phyloP scores from a whole-genome alignment of 2,797 vertebrate genomes.

The Eospalax fontanierii region DNA sequence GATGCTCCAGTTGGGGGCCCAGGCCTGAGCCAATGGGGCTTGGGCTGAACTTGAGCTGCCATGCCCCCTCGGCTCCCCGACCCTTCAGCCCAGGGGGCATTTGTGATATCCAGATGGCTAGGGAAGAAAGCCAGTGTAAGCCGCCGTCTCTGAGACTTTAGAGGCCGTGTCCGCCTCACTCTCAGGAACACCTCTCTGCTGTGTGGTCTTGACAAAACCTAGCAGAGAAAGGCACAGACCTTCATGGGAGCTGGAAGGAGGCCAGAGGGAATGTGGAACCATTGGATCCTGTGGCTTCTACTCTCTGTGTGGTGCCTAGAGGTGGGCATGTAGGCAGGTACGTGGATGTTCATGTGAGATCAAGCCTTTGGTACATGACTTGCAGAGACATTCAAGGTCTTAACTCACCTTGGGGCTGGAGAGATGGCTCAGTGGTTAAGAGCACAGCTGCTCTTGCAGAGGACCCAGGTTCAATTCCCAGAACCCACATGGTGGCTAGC shows the following conservation, averaged over 20 bases:
- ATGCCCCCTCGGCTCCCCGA: not conserved
- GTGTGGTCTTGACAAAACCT: not conserved
- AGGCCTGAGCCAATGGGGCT: accelerated
- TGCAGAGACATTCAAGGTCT: too few relatives aligned
- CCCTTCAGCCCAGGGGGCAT: too few relatives aligned
- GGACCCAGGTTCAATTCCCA: too few relatives aligned
- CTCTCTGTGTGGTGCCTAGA: not conserved
- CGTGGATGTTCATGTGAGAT: not conserved
- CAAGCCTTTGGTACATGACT: not conserved
- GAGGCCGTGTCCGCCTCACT: not conserved
- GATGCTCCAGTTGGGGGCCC: not conserved
- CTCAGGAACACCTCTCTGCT: too few relatives aligned
- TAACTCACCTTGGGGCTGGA: not conserved
- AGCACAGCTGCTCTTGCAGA: too few relatives aligned
- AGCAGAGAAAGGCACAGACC: not conserved
- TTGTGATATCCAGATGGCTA: accelerated
- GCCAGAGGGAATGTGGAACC: too few relatives aligned
- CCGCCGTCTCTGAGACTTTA: not conserved
- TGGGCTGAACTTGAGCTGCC: not conserved
- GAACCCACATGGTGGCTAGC: too few relatives aligned
- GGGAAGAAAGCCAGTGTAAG: not conserved
- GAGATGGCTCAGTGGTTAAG: too few relatives aligned
- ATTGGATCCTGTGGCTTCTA: not conserved
- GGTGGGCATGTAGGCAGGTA: not conserved
- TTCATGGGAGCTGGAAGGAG: not conserved